A percentile compares a stretch with the other conserved stretches of the same genome.
Evolutionary conservation across 2,113 vertebrate genomes (phyloP).

Genomic region (Diphyllodes magnificus): DNA sequence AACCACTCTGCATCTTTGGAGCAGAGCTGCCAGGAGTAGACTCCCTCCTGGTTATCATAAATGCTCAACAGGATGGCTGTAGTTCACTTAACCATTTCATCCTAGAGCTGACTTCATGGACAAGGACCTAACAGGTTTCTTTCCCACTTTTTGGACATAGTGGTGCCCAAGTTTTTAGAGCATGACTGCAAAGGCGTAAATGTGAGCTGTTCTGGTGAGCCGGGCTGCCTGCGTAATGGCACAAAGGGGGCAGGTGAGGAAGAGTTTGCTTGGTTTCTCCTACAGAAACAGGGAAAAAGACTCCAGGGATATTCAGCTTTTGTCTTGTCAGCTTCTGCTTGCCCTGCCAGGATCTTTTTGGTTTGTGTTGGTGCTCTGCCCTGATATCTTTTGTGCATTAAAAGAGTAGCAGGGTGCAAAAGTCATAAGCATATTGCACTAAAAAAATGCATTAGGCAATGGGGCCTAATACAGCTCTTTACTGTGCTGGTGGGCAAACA

Average conservation of each 20-base stretch:
- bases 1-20: not conserved
- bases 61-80: accelerated
- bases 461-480: not conserved
- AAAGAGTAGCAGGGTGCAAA: not conserved
- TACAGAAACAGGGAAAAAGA: not conserved
- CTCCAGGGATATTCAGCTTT: not conserved
- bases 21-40: not conserved
- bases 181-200: not conserved
- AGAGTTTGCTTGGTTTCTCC: not conserved
- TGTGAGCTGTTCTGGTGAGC: not conserved
- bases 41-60: not conserved
- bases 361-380: not conserved
- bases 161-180: not conserved
- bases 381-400: not conserved
- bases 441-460: not conserved
- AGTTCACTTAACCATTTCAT: not conserved
- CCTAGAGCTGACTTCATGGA: not conserved
- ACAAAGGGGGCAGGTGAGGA: not conserved
- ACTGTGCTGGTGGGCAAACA: not conserved
- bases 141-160: not conserved
- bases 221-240: not conserved
- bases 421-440: not conserved
- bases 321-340: not conserved
- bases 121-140: not conserved
- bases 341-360: not conserved